Percentiles rank a stretch among this genome's conserved stretches.
These are phyloP conservation scores for Sebastolobus altivelis DNA, from an alignment of 2,797 vertebrate species.

Conservation along the genomic window DNA sequence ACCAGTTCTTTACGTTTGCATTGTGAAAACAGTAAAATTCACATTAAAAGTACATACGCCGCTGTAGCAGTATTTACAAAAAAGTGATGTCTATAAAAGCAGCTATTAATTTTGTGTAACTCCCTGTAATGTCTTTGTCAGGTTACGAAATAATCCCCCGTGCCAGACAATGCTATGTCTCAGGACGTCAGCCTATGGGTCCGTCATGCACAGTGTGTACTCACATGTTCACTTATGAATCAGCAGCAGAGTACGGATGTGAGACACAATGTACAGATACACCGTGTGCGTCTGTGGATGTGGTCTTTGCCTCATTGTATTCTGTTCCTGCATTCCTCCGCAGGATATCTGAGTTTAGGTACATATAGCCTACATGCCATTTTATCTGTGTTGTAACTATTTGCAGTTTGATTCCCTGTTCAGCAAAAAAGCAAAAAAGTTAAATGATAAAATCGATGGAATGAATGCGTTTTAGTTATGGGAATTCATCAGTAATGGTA, in stretches of 20 bases:
- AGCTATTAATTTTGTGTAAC: background rate
- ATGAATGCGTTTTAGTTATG: constrained; percentile 17
- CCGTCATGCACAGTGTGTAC: constrained; percentile 42
- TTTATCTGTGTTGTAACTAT: constrained; percentile 38
- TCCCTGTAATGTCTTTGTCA: background rate
- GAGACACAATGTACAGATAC: constrained; percentile 74
- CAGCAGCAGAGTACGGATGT: constrained; percentile 69
- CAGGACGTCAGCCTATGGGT: constrained; percentile 30
- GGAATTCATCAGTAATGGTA: background rate
- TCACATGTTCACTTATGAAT: constrained; percentile 66
- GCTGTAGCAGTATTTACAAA: background rate
- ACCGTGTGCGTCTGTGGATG: constrained; percentile 59
- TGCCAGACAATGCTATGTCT: constrained; percentile 31
- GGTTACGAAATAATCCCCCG: constrained; percentile 1
- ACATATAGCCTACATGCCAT: constrained; percentile 42
- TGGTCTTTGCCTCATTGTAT: constrained; percentile 71
- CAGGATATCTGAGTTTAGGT: constrained; percentile 60
- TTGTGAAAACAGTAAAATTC: constrained; percentile 5
- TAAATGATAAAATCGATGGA: background rate
- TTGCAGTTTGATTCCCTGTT: constrained; percentile 7
- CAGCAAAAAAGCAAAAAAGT: background rate
- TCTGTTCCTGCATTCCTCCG: constrained; percentile 75
- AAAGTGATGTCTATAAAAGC: constrained; percentile 8
- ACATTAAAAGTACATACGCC: background rate
- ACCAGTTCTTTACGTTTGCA: background rate